Base-by-base conservation (phyloP, 2,113 vertebrate species). In the Spea bombifrons region DNA sequence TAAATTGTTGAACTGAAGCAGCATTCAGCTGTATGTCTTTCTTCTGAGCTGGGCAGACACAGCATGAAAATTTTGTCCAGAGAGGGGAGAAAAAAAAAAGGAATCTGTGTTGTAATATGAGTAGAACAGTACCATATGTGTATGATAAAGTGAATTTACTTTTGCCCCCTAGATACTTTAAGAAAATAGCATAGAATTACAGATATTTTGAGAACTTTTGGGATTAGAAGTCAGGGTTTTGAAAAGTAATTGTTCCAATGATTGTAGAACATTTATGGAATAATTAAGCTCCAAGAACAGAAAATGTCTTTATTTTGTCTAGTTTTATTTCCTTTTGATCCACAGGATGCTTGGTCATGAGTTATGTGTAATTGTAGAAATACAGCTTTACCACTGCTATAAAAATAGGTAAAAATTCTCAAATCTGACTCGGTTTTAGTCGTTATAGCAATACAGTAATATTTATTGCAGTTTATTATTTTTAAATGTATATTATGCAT, bases 91-190 rank as follows among this genome's bases (percentile, higher is more conserved):
- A 59, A 77, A 71, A 69, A 48, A 49, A 59, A 17, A 46, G 30
- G 71, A 53, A 65, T 59, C 67, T n/a, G 70, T 15, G 63, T n/a
- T 80, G 77, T 80, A 80, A 80, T 43, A n/a, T 55, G 77, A 80
- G 71, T 30, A 57, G 50, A 57, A 57, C 70, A 67, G 71, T 67
- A 66, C 77, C 77, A 80, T 73, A 80, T 80, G 77, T 80, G 71
- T 48, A 68, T 80, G 71, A 80, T 80, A 73, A 73, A 73, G 50
- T 47, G 52, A 73, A 49, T 68, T 61, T 50, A 59, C 64, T 12
- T 67, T 66, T 50, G 47, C 63, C 74, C 64, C 74, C 63, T 65
- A 66, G 77, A 50, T 65, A 64, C 59, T 9, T 64, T 53, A 45
- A 52, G 49, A 53, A 71, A 78, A 73, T 59, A 66, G 50, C 48